Evolutionary conservation across 2,888 invertebrate genomes (phyloP), one percentile per base, ranked within the genome.

Genomic region (Plebejus anna): DNA sequence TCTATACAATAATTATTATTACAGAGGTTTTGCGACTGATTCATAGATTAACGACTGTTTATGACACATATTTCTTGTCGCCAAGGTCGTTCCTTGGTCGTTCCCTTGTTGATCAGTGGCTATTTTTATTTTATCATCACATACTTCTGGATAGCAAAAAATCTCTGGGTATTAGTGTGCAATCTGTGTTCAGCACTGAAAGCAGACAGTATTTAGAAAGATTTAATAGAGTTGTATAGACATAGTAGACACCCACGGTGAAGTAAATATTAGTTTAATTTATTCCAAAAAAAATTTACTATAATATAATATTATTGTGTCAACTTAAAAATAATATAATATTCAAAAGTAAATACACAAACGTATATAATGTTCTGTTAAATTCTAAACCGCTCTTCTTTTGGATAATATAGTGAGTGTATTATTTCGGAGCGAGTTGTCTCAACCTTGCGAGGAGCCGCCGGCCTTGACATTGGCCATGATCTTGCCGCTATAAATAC

Each of bases 391-490:
- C 66, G 13, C 5, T 66, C 22, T 32, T 36, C 16, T 61, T 28
- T 61, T 11, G 61, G 66, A 16, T 32, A 13, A 5, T 32, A 13
- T 13, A 13, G 32, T 13, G 22, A 66, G 32, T 66, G 32, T 66
- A 66, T 66, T 66, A 36, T 66, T 66, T 66, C 66, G 66, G 32
- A 66, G 66, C 32, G 66, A 66, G 66, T 28, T 47, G 4, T 47
- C 72, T 28, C 22, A 47, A 47, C 72, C 72, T 22, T 42, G 47
- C 47, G n/a, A 47, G 47, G 42, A 72, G 42, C 42, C 72, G 72
- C 42, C 72, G 72, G 72, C 72, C 72, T 72, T 72, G 72, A 47
- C 72, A 47, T 72, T 72, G 72, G 72, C 72, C 72, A 42, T 72
- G 72, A 72, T 47, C 72, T 47, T 72, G 72, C 47, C 28, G 36